Conservation (phyloP, 1,140 invertebrate genomes). For the Ooceraea biroi region DNA sequence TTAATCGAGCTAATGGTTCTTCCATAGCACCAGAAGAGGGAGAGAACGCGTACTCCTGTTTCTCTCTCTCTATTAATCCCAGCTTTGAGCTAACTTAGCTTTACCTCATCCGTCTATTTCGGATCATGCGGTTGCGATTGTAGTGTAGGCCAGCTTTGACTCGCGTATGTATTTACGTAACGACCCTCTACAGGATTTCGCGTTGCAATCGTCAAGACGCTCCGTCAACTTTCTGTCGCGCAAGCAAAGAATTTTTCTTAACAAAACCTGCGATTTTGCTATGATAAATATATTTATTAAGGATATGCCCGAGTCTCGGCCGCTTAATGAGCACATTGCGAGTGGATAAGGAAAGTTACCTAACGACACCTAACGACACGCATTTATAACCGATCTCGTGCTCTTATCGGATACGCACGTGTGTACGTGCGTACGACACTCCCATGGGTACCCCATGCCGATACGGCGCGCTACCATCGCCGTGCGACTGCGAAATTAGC, state of each 20-base stretch:
- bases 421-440: slow-evolving; percentile 60
- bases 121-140: slow-evolving; percentile 30
- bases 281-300: too few relatives aligned
- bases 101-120: slow-evolving; percentile 15
- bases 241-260: too few relatives aligned
- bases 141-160: slow-evolving; percentile 5
- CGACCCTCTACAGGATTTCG: neutral
- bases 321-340: too few relatives aligned
- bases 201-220: neutral
- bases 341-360: slow-evolving; percentile 32
- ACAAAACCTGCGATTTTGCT: too few relatives aligned
- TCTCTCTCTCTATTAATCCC: slow-evolving; percentile 13
- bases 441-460: slow-evolving; percentile 61
- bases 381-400: slow-evolving; percentile 63
- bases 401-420: slow-evolving; percentile 62
- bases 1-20: slow-evolving; percentile 61
- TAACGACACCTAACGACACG: slow-evolving; percentile 24
- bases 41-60: neutral
- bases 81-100: slow-evolving; percentile 20
- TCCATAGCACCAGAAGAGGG: slow-evolving; percentile 43
- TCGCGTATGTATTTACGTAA: neutral
- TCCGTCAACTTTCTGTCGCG: neutral
- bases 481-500: slow-evolving; percentile 72
- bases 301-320: too few relatives aligned
- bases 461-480: slow-evolving; percentile 60